Percentiles rank a stretch among this genome's conserved stretches.
Conservation (phyloP, 1,140 invertebrate species). For the Saccostrea cuccullata region DNA sequence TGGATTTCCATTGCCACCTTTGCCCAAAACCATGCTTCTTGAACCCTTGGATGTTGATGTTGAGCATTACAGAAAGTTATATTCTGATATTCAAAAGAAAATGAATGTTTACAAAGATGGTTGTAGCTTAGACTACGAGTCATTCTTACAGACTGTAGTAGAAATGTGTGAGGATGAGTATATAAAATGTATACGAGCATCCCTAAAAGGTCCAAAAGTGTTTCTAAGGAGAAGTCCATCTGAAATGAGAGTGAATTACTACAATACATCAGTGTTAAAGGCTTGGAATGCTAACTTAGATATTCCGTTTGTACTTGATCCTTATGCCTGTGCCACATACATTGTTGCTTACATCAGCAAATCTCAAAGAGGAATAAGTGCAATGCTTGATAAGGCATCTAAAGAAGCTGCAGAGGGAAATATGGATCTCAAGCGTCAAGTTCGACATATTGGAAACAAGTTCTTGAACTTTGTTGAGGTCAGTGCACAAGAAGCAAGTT, state of each 20-base stretch:
- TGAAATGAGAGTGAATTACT: conserved; percentile 41
- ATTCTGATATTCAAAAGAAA: conserved; percentile 36
- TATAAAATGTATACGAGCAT: conserved; percentile 57
- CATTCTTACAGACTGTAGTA: conserved; percentile 53
- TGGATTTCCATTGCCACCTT: conserved; percentile 59
- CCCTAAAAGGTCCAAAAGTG: conserved; percentile 47
- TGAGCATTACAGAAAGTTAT: conserved; percentile 44
- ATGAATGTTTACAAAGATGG: conserved; percentile 48
- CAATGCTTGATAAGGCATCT: conserved; percentile 45
- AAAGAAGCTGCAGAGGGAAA: conserved; percentile 52
- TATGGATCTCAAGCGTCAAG: conserved; percentile 42
- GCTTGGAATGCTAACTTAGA: conserved; percentile 53
- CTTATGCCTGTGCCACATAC: conserved; percentile 58
- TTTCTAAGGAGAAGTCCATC: conserved; percentile 57
- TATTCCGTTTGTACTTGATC: conserved; percentile 62
- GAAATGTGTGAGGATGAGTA: no score
- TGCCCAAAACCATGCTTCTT: conserved; percentile 57
- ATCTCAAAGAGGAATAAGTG: conserved; percentile 55
- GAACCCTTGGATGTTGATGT: conserved; percentile 54
- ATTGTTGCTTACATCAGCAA: conserved; percentile 57
- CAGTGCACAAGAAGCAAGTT: conserved; percentile 50
- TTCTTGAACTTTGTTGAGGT: conserved; percentile 47
- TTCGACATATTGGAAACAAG: conserved; percentile 45
- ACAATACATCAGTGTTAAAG: conserved; percentile 40
- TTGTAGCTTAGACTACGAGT: conserved; percentile 43